A percentile compares a stretch with the other conserved stretches of the same genome.
Conservation (phyloP, 2,113 vertebrate species). For the Callipepla californica region DNA sequence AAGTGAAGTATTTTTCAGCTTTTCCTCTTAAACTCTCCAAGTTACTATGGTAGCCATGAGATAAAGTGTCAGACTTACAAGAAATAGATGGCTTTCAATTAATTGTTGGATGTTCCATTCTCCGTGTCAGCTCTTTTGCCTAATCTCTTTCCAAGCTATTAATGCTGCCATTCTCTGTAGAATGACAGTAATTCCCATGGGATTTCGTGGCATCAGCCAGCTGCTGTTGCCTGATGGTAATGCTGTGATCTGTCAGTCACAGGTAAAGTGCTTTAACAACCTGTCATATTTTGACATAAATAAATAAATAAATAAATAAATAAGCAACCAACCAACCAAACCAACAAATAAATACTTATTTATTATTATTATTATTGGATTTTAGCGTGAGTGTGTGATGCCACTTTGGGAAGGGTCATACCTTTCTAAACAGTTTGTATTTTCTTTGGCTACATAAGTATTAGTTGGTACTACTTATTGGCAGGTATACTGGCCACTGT, state of each 20-base stretch:
- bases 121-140: not conserved
- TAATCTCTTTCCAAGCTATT: not conserved
- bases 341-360: no score
- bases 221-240: not conserved
- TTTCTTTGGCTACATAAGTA: not conserved
- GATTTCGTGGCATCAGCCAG: not conserved
- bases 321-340: no score
- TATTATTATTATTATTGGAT: not conserved
- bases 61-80: not conserved
- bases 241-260: not conserved
- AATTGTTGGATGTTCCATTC: not conserved
- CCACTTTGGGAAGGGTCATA: not conserved
- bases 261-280: not conserved
- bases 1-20: not conserved
- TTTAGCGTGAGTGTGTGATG: not conserved
- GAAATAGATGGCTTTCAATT: not conserved
- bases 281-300: not conserved
- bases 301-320: not conserved
- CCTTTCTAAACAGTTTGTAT: not conserved
- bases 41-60: not conserved
- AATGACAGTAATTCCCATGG: not conserved
- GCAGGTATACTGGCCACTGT: not conserved
- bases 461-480: not conserved
- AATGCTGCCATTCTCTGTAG: not conserved
- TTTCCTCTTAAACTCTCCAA: not conserved